phyloP scores from a whole-genome alignment of 1,140 invertebrate species.

The Chionoecetes opilio region DNA sequence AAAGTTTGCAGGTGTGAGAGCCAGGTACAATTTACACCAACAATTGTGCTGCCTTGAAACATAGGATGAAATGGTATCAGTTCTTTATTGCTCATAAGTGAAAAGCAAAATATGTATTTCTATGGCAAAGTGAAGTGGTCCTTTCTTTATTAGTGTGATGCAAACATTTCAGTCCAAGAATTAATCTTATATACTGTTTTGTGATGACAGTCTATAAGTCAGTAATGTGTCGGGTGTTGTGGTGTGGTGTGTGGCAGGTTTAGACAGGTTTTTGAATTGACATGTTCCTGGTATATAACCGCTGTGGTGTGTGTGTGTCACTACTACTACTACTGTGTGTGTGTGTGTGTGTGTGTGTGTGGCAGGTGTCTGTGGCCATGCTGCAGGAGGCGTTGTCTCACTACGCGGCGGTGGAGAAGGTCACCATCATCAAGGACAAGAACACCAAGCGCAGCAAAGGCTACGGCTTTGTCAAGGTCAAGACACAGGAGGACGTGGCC shows the following conservation, averaged over 20 bases:
- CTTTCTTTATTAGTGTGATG: not conserved
- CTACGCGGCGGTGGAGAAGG: slow-evolving; percentile 56
- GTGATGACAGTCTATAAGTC: slow-evolving; percentile 56
- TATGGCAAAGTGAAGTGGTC: slow-evolving; percentile 3
- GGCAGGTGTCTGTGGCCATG: slow-evolving; percentile 43
- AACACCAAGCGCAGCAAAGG: slow-evolving; percentile 45
- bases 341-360: too few relatives aligned
- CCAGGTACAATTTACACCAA: slow-evolving; percentile 45
- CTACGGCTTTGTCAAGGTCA: slow-evolving; percentile 63
- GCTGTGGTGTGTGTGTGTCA: too few relatives aligned
- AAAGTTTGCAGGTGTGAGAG: slow-evolving; percentile 49
- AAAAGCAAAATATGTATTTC: not conserved
- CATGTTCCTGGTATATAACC: too few relatives aligned
- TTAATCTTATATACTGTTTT: slow-evolving; percentile 42
- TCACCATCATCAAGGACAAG: slow-evolving; percentile 66
- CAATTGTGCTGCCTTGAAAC: not conserved
- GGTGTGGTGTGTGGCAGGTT: too few relatives aligned
- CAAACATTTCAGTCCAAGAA: not conserved
- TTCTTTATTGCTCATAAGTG: slow-evolving; percentile 7
- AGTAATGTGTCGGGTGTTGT: slow-evolving; percentile 58
- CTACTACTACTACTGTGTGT: too few relatives aligned
- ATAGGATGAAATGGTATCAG: not conserved
- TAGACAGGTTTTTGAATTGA: too few relatives aligned
- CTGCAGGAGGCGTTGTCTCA: slow-evolving; percentile 41
- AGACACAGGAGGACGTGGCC: slow-evolving; percentile 46